A percentile compares a stretch with the other conserved stretches of the same genome.
Conservation (phyloP, 2,797 vertebrate species). For the Leptodactylus fallax region DNA sequence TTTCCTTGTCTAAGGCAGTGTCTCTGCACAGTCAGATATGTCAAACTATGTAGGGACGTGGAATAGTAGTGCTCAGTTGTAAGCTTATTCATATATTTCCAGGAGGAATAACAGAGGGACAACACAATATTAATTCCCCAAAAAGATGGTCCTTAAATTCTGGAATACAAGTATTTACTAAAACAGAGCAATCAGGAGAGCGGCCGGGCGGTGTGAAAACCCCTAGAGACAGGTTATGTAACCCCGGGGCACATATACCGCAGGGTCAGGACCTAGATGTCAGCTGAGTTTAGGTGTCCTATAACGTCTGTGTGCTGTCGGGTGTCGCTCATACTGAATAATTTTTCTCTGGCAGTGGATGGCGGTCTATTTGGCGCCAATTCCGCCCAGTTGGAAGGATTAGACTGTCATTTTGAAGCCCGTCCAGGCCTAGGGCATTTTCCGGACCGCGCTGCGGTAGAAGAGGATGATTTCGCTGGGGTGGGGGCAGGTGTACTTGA, state of each 20-base stretch:
- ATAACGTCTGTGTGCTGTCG: neutral
- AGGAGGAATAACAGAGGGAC: neutral
- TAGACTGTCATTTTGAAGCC: neutral
- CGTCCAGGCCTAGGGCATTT: conserved; percentile 6
- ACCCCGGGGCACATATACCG: too few species aligned
- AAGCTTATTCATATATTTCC: neutral
- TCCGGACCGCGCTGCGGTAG: conserved; percentile 78
- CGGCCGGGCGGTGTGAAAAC: too few species aligned
- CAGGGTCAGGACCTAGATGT: neutral
- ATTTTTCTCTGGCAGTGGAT: neutral
- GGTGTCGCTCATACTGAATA: neutral
- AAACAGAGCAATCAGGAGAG: neutral
- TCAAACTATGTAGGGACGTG: too few species aligned
- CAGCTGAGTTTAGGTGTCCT: too few species aligned
- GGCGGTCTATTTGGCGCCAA: neutral
- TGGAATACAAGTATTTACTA: neutral
- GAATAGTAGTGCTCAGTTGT: too few species aligned
- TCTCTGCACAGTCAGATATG: too few species aligned
- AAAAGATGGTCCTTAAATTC: neutral
- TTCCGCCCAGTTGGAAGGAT: neutral
- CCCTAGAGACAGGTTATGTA: neutral
- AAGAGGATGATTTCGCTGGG: conserved; percentile 83
- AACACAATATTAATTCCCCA: too few species aligned
- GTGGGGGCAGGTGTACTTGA: conserved; percentile 86
- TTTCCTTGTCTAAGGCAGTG: too few species aligned